Evolutionary conservation across 2,113 vertebrate species (phyloP).

Genomic region (Rhinolophus sinicus): DNA sequence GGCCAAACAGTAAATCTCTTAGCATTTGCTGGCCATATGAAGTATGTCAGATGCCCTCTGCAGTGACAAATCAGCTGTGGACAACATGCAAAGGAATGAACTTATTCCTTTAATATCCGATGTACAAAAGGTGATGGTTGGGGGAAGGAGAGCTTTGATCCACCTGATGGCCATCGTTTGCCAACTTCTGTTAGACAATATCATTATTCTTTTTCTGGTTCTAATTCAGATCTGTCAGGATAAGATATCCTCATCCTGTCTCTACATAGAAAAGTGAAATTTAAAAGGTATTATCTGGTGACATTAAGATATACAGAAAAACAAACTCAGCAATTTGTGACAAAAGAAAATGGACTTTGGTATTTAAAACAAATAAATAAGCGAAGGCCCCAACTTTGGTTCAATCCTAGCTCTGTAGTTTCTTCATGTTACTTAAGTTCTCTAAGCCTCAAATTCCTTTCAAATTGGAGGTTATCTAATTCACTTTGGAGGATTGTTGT

Average conservation of each 20-base stretch:
- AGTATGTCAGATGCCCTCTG: neutral
- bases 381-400: neutral
- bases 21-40: neutral
- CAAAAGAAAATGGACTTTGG: neutral
- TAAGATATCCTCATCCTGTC: neutral
- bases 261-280: neutral
- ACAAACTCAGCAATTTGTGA: neutral
- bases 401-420: neutral
- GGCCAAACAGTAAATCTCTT: neutral
- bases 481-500: neutral
- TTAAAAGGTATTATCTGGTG: neutral
- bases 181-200: fast-evolving
- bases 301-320: neutral
- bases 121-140: no score
- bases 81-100: neutral
- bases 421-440: neutral
- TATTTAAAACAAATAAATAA: neutral
- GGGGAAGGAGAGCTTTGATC: no score
- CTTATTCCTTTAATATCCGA: neutral
- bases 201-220: neutral
- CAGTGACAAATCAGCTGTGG: neutral
- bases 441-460: neutral
- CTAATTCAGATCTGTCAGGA: neutral
- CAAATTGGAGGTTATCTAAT: neutral
- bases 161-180: neutral